phyloP scores from a whole-genome alignment of 2,888 invertebrate species.

The Choreutis nemorana region DNA sequence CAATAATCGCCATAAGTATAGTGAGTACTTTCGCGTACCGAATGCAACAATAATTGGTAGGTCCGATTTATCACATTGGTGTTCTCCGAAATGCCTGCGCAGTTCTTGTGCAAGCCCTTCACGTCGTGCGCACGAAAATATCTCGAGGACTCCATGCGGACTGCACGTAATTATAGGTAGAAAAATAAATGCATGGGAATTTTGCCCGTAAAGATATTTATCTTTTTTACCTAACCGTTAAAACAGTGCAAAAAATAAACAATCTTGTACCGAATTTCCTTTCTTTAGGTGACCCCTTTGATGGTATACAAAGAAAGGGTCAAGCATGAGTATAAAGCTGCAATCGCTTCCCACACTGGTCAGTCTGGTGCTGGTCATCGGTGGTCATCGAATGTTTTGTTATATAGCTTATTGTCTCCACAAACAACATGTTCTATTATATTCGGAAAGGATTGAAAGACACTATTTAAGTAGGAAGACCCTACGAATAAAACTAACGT shows the following conservation, averaged over 20 bases:
- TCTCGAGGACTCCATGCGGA: conserved; percentile 50
- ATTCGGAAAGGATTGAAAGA: conserved; percentile 35
- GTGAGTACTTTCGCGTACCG: conserved; percentile 55
- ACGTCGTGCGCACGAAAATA: conserved; percentile 61
- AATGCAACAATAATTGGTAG: conserved; percentile 63
- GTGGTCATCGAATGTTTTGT: conserved; percentile 53
- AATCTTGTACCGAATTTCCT: conserved; percentile 25
- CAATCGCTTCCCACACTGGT: conserved; percentile 58
- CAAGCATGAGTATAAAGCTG: conserved; percentile 36
- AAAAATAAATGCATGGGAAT: conserved; percentile 58
- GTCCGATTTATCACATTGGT: conserved; percentile 61
- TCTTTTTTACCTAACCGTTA: conserved; percentile 44
- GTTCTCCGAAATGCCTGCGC: conserved; percentile 59
- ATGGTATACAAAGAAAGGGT: conserved; percentile 45
- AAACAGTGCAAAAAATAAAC: conserved; percentile 45
- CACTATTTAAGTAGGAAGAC: conserved; percentile 37
- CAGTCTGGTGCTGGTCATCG: conserved; percentile 58
- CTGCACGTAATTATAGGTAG: conserved; percentile 57
- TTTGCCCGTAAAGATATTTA: conserved; percentile 32
- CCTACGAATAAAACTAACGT: conserved; percentile 40
- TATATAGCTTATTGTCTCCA: conserved; percentile 26
- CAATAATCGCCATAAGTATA: conserved; percentile 59
- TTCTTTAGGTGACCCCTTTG: conserved; percentile 40
- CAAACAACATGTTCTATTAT: conserved; percentile 43
- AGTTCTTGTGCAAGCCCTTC: conserved; percentile 59